Evolutionary conservation across 2,113 vertebrate species (phyloP).

Genomic region (Camelus dromedarius): DNA sequence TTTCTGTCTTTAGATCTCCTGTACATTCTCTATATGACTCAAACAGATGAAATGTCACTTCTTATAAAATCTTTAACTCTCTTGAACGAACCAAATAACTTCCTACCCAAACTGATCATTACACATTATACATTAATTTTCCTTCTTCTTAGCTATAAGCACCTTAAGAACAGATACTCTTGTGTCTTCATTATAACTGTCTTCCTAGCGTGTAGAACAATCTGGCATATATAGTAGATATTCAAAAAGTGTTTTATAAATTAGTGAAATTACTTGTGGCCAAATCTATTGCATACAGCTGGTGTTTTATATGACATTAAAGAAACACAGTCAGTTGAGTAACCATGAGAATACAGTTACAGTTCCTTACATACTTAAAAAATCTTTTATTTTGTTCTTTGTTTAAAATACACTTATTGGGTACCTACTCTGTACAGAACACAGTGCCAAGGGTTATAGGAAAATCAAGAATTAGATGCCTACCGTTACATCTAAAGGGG

Average conservation of each 20-base stretch:
- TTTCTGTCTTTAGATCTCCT: background rate
- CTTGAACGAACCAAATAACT: background rate
- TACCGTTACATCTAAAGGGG: background rate
- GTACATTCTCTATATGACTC: background rate
- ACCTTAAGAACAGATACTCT: background rate
- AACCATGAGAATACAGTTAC: background rate
- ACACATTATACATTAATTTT: background rate
- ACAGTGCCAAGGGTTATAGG: background rate
- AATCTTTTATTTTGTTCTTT: background rate
- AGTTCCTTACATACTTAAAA: background rate
- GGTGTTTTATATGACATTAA: background rate
- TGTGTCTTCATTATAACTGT: background rate
- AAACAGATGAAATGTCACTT: background rate
- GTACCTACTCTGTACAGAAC: background rate
- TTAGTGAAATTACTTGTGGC: background rate
- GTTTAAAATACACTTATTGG: background rate
- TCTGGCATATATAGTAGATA: background rate
- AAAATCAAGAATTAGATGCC: background rate
- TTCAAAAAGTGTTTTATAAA: background rate
- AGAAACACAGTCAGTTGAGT: background rate
- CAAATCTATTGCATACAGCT: background rate
- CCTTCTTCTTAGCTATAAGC: background rate
- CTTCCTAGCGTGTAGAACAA: background rate
- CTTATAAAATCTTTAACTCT: background rate
- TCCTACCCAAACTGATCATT: background rate